A percentile compares a stretch with the other conserved stretches of the same genome.
Conservation (phyloP, 2,113 vertebrate genomes). For the Stictonetta naevosa region DNA sequence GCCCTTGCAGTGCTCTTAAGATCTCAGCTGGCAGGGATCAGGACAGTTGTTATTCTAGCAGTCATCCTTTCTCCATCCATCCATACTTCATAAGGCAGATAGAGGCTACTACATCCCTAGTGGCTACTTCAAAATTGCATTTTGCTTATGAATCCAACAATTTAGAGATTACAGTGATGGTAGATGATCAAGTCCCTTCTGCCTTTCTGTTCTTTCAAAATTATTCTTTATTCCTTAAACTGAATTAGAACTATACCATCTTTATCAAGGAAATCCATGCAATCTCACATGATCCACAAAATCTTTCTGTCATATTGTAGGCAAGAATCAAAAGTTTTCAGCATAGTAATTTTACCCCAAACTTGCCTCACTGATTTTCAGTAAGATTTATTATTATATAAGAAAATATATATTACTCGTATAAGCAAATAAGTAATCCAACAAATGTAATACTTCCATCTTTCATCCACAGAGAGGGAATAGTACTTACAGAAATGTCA, state of each 20-base stretch:
- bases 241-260: background rate
- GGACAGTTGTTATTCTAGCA: background rate
- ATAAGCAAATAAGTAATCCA: background rate
- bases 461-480: background rate
- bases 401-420: background rate
- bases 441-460: background rate
- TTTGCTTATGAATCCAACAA: background rate
- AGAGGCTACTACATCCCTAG: background rate
- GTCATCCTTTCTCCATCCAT: background rate
- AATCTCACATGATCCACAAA: background rate
- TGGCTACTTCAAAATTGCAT: background rate
- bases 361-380: background rate
- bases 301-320: background rate
- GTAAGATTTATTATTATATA: background rate
- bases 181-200: background rate
- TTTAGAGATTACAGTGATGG: background rate
- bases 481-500: background rate
- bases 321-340: background rate
- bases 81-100: background rate
- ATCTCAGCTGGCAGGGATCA: background rate
- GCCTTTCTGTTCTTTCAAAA: background rate
- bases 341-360: background rate
- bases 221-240: background rate
- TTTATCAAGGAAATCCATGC: rapidly evolving
- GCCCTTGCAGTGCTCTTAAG: background rate